phyloP scores from a whole-genome alignment of 2,888 invertebrate species.

The Smittia aterrima region DNA sequence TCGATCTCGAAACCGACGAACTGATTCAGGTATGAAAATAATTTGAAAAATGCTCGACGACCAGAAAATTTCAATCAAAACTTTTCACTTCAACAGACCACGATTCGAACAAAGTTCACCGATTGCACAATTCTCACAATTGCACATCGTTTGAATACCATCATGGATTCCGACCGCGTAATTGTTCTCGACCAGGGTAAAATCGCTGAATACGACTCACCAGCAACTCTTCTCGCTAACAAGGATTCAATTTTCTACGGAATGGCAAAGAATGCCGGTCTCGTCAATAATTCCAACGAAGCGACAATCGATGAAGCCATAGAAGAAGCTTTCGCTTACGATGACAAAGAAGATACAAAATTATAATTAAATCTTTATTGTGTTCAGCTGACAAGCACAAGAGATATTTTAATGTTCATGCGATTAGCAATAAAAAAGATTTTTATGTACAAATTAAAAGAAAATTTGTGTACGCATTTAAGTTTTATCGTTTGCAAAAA shows the following conservation, averaged over 20 bases:
- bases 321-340: constrained; percentile 28
- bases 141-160: constrained; percentile 92
- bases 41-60: neutral
- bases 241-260: constrained; percentile 71
- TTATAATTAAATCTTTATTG: neutral
- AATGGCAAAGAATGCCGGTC: constrained; percentile 83
- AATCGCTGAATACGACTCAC: constrained; percentile 77
- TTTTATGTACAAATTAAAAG: neutral
- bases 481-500: too few species aligned
- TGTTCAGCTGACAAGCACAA: neutral
- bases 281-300: constrained; percentile 53
- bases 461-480: too few species aligned
- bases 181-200: constrained; percentile 73
- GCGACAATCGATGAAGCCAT: constrained; percentile 34
- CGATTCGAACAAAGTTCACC: constrained; percentile 82
- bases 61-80: neutral
- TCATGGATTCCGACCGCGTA: constrained; percentile 84
- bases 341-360: constrained; percentile 32
- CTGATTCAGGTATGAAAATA: constrained; percentile 51
- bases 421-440: neutral
- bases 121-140: constrained; percentile 88
- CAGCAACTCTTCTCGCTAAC: constrained; percentile 65
- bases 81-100: constrained; percentile 60
- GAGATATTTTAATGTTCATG: neutral
- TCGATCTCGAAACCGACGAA: constrained; percentile 58